phyloP scores from a whole-genome alignment of 2,888 invertebrate genomes.

The Calameuta idolon region DNA sequence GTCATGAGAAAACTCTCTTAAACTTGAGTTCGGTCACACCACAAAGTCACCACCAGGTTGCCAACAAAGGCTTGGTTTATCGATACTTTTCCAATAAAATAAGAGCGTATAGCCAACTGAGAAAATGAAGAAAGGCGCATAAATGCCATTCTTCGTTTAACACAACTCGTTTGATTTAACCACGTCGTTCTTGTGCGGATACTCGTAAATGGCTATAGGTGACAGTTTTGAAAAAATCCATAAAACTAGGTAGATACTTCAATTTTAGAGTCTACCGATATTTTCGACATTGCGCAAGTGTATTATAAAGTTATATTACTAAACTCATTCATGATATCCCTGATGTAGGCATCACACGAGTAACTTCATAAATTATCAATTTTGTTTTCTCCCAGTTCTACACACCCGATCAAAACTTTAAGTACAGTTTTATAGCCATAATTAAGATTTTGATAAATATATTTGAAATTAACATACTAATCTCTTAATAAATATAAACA shows the following conservation, averaged over 20 bases:
- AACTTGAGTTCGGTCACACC: neutral
- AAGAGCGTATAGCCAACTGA: neutral
- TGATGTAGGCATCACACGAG: neutral
- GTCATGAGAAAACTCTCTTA: neutral
- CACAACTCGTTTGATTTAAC: neutral
- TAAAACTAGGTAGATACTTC: neutral
- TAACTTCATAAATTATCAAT: neutral
- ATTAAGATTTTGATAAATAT: too few species aligned
- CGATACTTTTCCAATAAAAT: conserved; percentile 1
- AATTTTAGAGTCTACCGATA: neutral
- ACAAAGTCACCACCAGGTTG: neutral
- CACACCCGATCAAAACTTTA: neutral
- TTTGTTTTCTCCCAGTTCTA: neutral
- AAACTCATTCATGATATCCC: neutral
- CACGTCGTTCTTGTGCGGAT: neutral
- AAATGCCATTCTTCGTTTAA: conserved; percentile 1
- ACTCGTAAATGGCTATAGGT: neutral
- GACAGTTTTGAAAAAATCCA: neutral
- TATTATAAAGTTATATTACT: neutral
- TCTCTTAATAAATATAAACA: too few species aligned
- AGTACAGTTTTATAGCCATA: neutral
- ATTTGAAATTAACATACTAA: too few species aligned
- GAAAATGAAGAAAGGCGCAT: neutral
- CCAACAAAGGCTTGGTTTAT: neutral
- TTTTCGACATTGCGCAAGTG: neutral